phyloP scores from a whole-genome alignment of 2,888 invertebrate genomes.

The Emmelina monodactyla region DNA sequence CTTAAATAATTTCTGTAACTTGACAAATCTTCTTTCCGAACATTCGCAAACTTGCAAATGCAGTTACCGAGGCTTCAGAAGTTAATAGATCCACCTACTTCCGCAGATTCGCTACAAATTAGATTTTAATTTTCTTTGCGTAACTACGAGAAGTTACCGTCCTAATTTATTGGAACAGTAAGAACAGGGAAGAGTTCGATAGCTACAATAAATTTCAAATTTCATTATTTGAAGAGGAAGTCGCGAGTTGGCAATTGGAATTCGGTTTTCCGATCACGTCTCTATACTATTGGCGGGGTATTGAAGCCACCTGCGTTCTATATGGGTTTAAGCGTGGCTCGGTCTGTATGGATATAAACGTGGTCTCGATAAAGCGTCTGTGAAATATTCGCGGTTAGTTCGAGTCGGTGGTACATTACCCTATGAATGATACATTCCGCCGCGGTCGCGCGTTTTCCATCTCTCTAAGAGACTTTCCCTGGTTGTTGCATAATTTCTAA shows the following conservation, averaged over 20 bases:
- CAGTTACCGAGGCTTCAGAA: slow-evolving; percentile 3
- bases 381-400: slow-evolving; percentile 57
- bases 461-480: too few species aligned
- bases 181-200: slow-evolving; percentile 39
- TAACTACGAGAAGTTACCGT: slow-evolving; percentile 24
- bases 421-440: slow-evolving; percentile 61
- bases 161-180: slow-evolving; percentile 46
- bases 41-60: not conserved
- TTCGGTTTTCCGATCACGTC: slow-evolving; percentile 60
- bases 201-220: slow-evolving; percentile 60
- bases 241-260: slow-evolving; percentile 53
- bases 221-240: slow-evolving; percentile 62
- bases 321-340: slow-evolving; percentile 59
- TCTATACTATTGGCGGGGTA: slow-evolving; percentile 59
- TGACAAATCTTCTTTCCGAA: too few species aligned
- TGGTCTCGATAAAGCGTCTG: slow-evolving; percentile 60
- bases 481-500: too few species aligned
- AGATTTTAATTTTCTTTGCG: slow-evolving; percentile 30
- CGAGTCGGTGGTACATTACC: slow-evolving; percentile 44
- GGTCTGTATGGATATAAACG: too few species aligned
- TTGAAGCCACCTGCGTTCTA: slow-evolving; percentile 61
- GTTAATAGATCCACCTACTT: slow-evolving; percentile 16
- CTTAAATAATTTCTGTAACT: too few species aligned
- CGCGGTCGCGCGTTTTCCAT: too few species aligned
- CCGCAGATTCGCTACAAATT: slow-evolving; percentile 26